A percentile compares a stretch with the other conserved stretches of the same genome.
Evolutionary conservation across 2,113 vertebrate genomes (phyloP).

Genomic region (Hippotragus niger): DNA sequence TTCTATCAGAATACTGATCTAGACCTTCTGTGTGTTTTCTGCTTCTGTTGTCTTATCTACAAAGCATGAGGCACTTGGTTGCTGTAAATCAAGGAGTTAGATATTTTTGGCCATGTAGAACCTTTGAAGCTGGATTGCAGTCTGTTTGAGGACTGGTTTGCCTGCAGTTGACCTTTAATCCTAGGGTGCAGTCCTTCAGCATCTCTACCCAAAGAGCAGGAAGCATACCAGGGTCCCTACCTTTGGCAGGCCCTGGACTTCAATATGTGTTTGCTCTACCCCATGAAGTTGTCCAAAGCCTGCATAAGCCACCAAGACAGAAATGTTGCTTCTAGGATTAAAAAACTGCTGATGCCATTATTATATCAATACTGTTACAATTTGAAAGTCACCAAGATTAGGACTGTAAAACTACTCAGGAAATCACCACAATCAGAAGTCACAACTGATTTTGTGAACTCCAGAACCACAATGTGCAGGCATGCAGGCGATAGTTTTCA

Average conservation of each 20-base stretch:
- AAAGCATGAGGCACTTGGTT: not conserved
- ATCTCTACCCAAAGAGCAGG: not conserved
- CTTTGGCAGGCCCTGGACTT: not conserved
- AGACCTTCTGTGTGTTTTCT: not conserved
- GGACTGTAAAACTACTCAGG: not conserved
- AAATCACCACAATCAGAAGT: not conserved
- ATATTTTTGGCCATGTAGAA: not conserved
- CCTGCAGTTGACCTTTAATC: not conserved
- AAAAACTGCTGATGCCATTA: not conserved
- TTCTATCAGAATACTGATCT: not conserved
- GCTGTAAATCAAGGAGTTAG: not conserved
- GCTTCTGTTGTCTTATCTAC: not conserved
- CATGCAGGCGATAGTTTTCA: accelerated
- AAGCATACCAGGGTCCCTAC: not conserved
- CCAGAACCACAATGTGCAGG: not conserved
- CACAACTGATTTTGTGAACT: not conserved
- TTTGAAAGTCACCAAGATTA: not conserved
- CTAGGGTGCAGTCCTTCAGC: not conserved
- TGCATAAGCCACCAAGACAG: not conserved
- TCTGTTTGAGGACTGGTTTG: not conserved
- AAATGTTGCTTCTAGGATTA: not conserved
- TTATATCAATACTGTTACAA: too few species aligned
- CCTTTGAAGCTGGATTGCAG: not conserved
- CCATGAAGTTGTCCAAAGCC: not conserved
- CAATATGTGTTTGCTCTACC: not conserved